Base-by-base conservation (phyloP, 2,888 invertebrate species). In the Leptogaster cylindrica region DNA sequence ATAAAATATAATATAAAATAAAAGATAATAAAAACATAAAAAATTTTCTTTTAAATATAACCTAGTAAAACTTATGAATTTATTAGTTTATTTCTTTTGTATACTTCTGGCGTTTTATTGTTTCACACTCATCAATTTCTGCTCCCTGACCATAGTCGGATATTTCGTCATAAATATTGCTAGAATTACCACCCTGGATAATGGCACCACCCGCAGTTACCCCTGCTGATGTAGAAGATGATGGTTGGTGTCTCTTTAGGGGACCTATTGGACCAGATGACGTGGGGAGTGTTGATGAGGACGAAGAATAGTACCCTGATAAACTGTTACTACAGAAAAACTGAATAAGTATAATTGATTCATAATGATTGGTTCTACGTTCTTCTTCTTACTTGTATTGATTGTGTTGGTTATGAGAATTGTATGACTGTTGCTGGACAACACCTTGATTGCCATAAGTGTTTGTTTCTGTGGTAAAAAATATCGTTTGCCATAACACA, bases 101-200 rank as follows among this genome's bases (percentile, higher is more conserved):
- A 71, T 78, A 80, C 75, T 80, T 80, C 70, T 78, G 76, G 70
- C 80, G 75, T 74, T 79, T 82, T 75, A 77, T 73, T 50, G 75
- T 75, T 25, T 79, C 79, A 70, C 73, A 74, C 67, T 80, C 80
- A 70, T 80, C 80, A 28, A 55, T 61, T 20, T 70, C 71, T 3
- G 69, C 73, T 68, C 78, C 68, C 4, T 70, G 69, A 12, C 55
- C 67, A 64, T 71, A 68, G 71, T 76, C 67, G 67, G 61, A 61
- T 28, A 73, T 67, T 66, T 74, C 69, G 41, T 71, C 70, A 36
- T 69, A 70, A 10, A 52, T 2, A 44, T 16, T 65, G 48, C 61
- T 72, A 69, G 77, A 63, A 3, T 12, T n/a, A 7, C 52, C 52
- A 7, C 48, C 48, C n/a, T 55, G 55, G 10, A 55, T 39, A 10